Percentiles rank a stretch among this genome's conserved stretches.
These are phyloP conservation scores for Melanaphis sacchari DNA, from an alignment of 1,140 invertebrate genomes.

Conservation along the genomic window DNA sequence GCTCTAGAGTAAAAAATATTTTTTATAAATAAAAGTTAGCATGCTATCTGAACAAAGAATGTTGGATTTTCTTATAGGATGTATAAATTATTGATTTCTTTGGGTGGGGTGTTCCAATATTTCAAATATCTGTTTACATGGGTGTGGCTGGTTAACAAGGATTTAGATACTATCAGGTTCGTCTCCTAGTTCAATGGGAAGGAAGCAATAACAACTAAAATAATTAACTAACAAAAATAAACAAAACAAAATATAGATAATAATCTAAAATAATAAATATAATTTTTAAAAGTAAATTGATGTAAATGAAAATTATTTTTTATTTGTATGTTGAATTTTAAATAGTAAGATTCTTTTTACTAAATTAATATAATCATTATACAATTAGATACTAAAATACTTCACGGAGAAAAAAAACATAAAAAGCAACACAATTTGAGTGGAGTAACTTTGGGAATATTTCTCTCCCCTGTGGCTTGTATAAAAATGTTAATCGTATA, in stretches of 20 bases:
- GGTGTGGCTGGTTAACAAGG: constrained; percentile 41
- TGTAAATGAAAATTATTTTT: neutral
- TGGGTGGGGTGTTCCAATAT: constrained; percentile 33
- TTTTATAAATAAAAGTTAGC: constrained; percentile 9
- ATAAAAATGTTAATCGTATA: neutral
- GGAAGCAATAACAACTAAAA: neutral
- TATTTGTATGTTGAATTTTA: neutral
- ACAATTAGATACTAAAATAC: neutral
- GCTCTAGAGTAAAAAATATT: constrained; percentile 16
- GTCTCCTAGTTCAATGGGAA: neutral
- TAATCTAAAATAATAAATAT: neutral
- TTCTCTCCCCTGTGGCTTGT: neutral
- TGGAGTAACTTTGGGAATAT: too few relatives aligned
- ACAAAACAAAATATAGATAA: neutral
- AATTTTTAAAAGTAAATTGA: too few relatives aligned
- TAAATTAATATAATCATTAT: neutral
- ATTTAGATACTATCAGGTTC: constrained; percentile 22
- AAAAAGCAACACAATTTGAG: neutral
- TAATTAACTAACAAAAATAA: constrained; percentile 10
- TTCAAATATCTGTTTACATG: constrained; percentile 39
- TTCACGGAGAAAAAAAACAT: neutral
- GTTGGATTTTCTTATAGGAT: constrained; percentile 3
- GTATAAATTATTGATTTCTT: constrained; percentile 49
- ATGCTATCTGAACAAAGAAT: neutral
- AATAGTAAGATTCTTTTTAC: neutral